phyloP scores from a whole-genome alignment of 1,140 invertebrate species.

The Aethina tumida region DNA sequence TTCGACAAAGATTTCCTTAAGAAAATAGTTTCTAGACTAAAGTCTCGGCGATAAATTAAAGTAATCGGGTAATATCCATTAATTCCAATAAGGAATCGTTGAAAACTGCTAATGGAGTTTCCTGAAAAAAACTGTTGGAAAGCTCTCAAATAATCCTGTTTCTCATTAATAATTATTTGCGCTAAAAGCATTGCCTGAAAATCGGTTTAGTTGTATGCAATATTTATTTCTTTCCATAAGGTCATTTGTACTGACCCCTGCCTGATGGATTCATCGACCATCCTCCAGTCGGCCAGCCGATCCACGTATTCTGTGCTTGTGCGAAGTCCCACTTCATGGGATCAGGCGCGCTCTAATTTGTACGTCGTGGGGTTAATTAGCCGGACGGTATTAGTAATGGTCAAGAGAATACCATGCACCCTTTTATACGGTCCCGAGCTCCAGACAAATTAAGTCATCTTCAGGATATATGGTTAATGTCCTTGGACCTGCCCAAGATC shows the following conservation, averaged over 20 bases:
- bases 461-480: no score
- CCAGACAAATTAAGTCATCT: no score
- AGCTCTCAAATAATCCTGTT: conserved; percentile 14
- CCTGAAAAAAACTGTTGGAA: conserved; percentile 5
- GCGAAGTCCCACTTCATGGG: conserved; percentile 1
- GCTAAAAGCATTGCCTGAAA: conserved; percentile 19
- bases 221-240: conserved; percentile 16
- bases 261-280: conserved; percentile 5
- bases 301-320: background rate
- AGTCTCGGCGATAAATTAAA: no score
- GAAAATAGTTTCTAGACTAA: no score
- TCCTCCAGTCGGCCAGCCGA: background rate
- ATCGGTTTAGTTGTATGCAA: conserved; percentile 22
- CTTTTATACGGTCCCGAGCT: no score
- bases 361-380: conserved; percentile 1
- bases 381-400: background rate
- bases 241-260: conserved; percentile 11
- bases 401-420: no score
- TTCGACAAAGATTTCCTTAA: no score
- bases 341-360: no score
- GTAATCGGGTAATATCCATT: no score
- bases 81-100: no score
- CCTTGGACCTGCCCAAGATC: no score
- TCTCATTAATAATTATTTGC: conserved; percentile 18
- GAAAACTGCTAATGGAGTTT: conserved; percentile 8